These are phyloP conservation scores for Punctoribates punctum DNA, from an alignment of 2,888 invertebrate species.

Conservation along the genomic window DNA sequence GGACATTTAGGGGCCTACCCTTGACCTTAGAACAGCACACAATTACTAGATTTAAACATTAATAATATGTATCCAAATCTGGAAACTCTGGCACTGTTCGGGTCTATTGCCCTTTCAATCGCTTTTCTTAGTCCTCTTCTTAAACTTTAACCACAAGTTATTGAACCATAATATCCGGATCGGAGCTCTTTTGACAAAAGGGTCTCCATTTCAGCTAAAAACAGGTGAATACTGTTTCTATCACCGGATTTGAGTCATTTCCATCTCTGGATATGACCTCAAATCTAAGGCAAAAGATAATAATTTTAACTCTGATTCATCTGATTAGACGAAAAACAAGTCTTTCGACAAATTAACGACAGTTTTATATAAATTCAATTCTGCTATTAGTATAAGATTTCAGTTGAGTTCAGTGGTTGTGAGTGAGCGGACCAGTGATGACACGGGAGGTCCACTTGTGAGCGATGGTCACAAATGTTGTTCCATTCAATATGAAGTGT, in stretches of 20 bases:
- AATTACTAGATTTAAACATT: neutral
- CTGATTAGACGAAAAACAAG: too few species aligned
- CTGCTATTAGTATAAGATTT: neutral
- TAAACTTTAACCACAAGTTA: slow-evolving; percentile 6
- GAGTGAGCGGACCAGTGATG: neutral
- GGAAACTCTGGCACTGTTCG: neutral
- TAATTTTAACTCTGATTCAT: too few species aligned
- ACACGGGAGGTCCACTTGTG: slow-evolving; percentile 18
- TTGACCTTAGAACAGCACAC: slow-evolving; percentile 3
- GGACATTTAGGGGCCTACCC: slow-evolving; percentile 17
- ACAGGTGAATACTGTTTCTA: slow-evolving; percentile 23
- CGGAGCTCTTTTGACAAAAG: neutral
- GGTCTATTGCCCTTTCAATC: slow-evolving; percentile 18
- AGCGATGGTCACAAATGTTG: neutral
- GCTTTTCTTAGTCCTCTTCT: neutral
- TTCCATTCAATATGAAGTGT: slow-evolving; percentile 3
- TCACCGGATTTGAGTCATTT: neutral
- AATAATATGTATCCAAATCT: slow-evolving; percentile 5
- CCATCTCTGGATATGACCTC: neutral
- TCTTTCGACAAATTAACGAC: too few species aligned
- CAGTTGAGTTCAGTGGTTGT: neutral
- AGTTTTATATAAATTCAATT: neutral
- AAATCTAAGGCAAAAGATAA: neutral
- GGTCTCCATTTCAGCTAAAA: neutral
- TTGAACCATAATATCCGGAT: slow-evolving; percentile 32